Base-by-base conservation (phyloP, 2,888 invertebrate species). In the Caradrina kadenii region DNA sequence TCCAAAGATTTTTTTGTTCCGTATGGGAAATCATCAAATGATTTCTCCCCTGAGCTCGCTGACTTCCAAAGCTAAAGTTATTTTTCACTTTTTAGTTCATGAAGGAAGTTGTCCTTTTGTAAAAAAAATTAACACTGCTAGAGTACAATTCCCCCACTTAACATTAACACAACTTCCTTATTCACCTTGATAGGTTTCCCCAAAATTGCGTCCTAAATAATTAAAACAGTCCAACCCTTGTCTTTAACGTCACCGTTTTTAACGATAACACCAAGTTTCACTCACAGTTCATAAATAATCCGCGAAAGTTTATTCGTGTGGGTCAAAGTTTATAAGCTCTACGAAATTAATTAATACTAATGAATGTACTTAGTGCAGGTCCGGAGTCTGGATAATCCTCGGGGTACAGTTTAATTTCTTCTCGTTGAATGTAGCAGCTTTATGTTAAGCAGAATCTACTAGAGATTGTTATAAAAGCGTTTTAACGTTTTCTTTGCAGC, bases 341-440 rank as follows among this genome's bases (percentile, higher is more conserved):
- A 81, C 81, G 79, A 88, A 89, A 89, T 91, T 90, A 90, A 91
- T 91, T 89, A 89, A 88, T 87, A 86, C 88, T 87, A 88, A 89
- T 89, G 82, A 87, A 89, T 85, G 79, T 87, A 86, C 86, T 87
- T 86, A 82, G 83, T 81, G 79, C 82, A 81, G 70, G 75, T 72
- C 78, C 66, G 66, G 65, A 66, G 69, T 63, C 66, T 53, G 68
- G 87, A 88, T 89, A 81, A 90, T 86, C 86, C 83, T 74, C 55
- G 53, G 77, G 83, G 85, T 77, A 83, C 83, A 80, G 84, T 90
- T 88, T 90, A 89, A 91, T 90, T 89, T 89, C 85, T 88, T 87
- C 87, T 84, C 85, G 70, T 80, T 83, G 85, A 86, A 87, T 86
- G 86, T 86, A 87, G 84, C 75, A 84, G 61, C 73, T 82, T 88